Base-by-base conservation (phyloP, 2,797 vertebrate species). In the Sarcoramphus papa region DNA sequence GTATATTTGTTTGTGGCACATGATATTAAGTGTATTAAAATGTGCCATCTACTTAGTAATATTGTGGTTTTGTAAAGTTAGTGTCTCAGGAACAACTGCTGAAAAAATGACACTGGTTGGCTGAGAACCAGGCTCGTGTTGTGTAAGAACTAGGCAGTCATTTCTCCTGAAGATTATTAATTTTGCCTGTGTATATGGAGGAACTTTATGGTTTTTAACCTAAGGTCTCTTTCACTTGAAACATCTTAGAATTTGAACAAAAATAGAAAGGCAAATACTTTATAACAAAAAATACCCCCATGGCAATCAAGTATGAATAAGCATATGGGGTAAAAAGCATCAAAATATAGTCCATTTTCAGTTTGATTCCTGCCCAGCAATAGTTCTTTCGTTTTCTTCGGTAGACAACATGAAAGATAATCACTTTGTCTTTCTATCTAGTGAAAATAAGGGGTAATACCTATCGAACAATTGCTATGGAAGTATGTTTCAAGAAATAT, bases 371-470 rank as follows among this genome's bases (percentile, higher is more conserved):
- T 72, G 47, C 27, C 25, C 18, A 78, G 25, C 6, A 68, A 41
- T n/a, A 41, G 23, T 45, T 15, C 84, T 8, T 51, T 65, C 56
- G 6, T 53, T 37, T 6, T 40, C 14, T 72, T 68, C 11, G 14
- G 50, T 45, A 60, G 31, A 56, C 22, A 78, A 13, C 4, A 9
- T 30, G 54, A 81, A 67, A 62, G 47, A 63, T 33, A 74, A 69
- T 57, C 6, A 23, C 28, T 85, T 63, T 35, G 22, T 47, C 17
- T 40, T 82, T 56, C 64, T 93, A 40, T 30, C 51, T 86, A 62
- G 77, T 37, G 83, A 80, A 75, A 89, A 88, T 33, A 75, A 87
- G 8, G 24, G 22, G 23, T 88, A 90, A 89, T 60, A 78, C 3
- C 14, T 82, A 17, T 45, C 0, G 0, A 92, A 82, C 25, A 53